Evolutionary conservation across 2,113 vertebrate species (phyloP), one percentile per base, ranked within the genome.

Genomic region (Podarcis muralis): DNA sequence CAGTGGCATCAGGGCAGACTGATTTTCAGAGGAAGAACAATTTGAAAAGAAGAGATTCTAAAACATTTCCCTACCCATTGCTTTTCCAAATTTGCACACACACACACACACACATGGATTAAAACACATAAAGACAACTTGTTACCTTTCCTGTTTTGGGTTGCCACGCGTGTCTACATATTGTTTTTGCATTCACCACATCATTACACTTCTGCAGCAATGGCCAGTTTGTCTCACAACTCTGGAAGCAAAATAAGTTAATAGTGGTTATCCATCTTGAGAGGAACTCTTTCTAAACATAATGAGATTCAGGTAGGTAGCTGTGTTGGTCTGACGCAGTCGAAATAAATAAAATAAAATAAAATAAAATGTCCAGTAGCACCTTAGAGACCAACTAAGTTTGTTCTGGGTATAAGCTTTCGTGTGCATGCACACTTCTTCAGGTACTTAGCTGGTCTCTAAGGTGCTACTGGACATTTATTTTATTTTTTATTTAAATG

Each of bases 161-260:
- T 90, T 99, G 98, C 98, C 98, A 99, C 59, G 97, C 95, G 85
- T 99, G 97, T 57, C 99, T 97, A 93, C 99, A 99, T 90, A 99
- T 97, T 75, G 99, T 98, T 95, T 97, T 98, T 35, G 99, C 98
- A 87, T 97, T 98, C 88, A 96, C 96, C 92, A 99, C 94, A 85
- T 99, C 99, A 3, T 97, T 99, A 87, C 97, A 98, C 92, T 98
- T 99, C 96, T 98, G 97, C 85, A 99, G 96, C 93, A 99, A 86
- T 1, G 94, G 95, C 98, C 98, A 99, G 88, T 94, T 98, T 94
- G 92, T 89, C 27, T 95, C 94, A 93, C 97, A 98, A 53, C 96
- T 96, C 99, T 99, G 94, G 88, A 92, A 77, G 87, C 76, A 94
- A 85, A 85, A 87, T 43, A 85, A 66, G 80, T 71, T 32, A 92